Base-by-base conservation (phyloP, 2,113 vertebrate genomes). In the Pelmatolapia mariae region DNA sequence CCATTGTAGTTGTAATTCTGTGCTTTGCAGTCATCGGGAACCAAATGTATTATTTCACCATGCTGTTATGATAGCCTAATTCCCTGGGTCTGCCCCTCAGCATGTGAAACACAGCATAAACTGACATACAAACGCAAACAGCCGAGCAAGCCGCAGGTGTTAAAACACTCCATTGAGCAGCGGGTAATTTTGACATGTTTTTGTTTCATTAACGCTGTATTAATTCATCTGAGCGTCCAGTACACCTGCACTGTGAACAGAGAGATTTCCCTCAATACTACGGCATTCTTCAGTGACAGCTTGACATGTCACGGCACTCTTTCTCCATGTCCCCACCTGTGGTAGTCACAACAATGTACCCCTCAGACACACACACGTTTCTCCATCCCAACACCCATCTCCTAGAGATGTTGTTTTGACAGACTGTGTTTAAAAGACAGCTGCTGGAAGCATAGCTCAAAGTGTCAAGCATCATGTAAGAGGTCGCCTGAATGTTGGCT, bases 361-460 rank as follows among this genome's bases (percentile, higher is more conserved):
- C 80, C 29, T 47, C 50, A 45, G 5, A 45, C 43, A 29, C 43
- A 50, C 43, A 47, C 16, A 66, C 1, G 10, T 59, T 50, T 45
- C 83, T 61, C 84, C 76, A 13, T 57, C 68, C 80, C 10, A 53
- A 57, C 88, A 82, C 53, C 63, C 82, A 73, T 54, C 80, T 83
- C 87, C 82, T 19, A 63, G 7, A 94, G 94, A 90, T 93, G 91
- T 90, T 97, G 96, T 97, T 97, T 96, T 97, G 97, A 97, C 97
- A 97, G 92, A 90, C 76, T 85, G 88, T 94, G 95, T 94, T 92
- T 90, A 91, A 87, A 91, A 94, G 94, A 95, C 97, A 96, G 96
- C 96, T 96, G 96, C 94, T 95, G 86, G 92, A 94, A 96, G 94
- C 90, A 89, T 87, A 96, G 88, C 81, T 89, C 86, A 22, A 82